These are phyloP conservation scores for Agelas oroides DNA, from an alignment of 37 sponge, comb jelly and placozoan species.

Conservation along the genomic window DNA sequence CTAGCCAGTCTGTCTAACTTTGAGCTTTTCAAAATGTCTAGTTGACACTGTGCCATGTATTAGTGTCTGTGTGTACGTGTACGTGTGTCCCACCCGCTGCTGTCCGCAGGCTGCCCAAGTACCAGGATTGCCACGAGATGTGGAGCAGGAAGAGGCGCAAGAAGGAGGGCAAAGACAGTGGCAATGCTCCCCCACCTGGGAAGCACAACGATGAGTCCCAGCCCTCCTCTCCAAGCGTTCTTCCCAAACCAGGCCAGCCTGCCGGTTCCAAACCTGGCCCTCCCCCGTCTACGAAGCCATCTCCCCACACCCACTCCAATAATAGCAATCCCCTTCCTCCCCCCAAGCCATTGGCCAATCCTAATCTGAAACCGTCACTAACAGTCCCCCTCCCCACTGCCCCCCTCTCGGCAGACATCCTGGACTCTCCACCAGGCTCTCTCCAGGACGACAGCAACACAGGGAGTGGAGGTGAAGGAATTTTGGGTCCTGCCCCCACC, in stretches of 20 bases:
- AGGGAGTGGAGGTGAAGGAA: not conserved
- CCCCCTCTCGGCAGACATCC: constrained; percentile 55
- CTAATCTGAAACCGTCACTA: constrained; percentile 12
- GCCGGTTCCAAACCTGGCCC: not conserved
- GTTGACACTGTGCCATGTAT: not conserved
- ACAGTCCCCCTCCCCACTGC: constrained; percentile 62
- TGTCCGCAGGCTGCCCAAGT: constrained; percentile 76
- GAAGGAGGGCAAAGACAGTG: constrained; percentile 38
- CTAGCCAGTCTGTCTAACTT: too few relatives aligned
- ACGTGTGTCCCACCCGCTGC: not conserved
- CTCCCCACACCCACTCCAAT: not conserved
- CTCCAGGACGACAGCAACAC: not conserved
- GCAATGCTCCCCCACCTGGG: too few relatives aligned
- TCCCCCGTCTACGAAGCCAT: not conserved
- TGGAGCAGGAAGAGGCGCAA: constrained; percentile 88
- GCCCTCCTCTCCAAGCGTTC: not conserved
- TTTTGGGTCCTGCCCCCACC: not conserved
- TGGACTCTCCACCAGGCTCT: constrained; percentile 43
- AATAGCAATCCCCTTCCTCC: not conserved
- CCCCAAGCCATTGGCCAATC: not conserved
- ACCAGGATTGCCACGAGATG: constrained; percentile 98
- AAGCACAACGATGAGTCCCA: not conserved
- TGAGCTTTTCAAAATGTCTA: too few relatives aligned
- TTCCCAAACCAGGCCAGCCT: not conserved
- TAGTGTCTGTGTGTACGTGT: not conserved